Base-by-base conservation (phyloP, 1,140 invertebrate species). In the Catajapyx aquilonaris region DNA sequence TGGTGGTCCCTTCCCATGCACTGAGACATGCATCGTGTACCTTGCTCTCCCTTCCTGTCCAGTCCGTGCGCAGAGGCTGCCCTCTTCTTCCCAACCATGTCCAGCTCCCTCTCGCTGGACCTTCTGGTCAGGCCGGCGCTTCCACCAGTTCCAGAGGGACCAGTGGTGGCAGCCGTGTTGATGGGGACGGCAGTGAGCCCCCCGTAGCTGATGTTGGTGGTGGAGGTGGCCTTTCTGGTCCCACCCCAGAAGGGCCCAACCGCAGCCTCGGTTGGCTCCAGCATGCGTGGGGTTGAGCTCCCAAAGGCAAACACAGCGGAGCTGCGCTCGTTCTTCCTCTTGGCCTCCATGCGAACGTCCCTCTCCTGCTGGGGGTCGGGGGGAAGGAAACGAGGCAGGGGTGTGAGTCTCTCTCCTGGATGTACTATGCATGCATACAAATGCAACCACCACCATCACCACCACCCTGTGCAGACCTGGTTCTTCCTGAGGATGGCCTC, bases 401-500 rank as follows among this genome's bases (percentile, higher is more conserved):
- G n/a, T n/a, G n/a, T n/a, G 15, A 52, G 44, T 5, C 35, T 18
- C 10, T 4, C 5, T 5, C 4, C 19, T 28, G 4, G 4, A 25
- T 13, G 21, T 19, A 36, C 5, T 36, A 36, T n/a, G 18, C 35
- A 28, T n/a, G 13, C 5, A 28, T 36, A 19, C 17, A 36, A 36
- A 36, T 20, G 5, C 4, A 36, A 30, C 25, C 13, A 36, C 21
- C 18, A 36, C 35, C 7, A 20, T 36, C 13, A 36, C 17, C 13
- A 36, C 5, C 19, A 19, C 5, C 21, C 13, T 2, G 15, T 2
- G 25, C 38, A 43, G 46, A 57, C 55, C 49, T 73, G 69, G 57
- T 83, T 84, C 52, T 81, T 77, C 45, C 75, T 71, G 33, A 87
- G 52, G 39, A 86, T 78, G 31, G 79, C 79, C 56, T 85, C 81